phyloP scores from a whole-genome alignment of 2,888 invertebrate genomes.

The Drosophila nigricruria region DNA sequence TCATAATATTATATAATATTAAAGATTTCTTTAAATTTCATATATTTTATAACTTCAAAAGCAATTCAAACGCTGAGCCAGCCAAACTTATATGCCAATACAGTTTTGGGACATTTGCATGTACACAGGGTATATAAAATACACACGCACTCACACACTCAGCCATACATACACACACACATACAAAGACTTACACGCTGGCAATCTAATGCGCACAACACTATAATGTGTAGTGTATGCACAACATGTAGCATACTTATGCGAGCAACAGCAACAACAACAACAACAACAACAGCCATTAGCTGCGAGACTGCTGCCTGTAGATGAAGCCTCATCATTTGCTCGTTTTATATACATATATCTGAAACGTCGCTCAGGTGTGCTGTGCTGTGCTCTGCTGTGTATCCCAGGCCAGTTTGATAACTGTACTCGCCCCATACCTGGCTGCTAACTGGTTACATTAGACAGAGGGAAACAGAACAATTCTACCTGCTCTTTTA shows the following conservation, averaged over 20 bases:
- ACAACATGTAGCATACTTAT: conserved; percentile 58
- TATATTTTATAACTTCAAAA: background rate
- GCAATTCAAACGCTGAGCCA: background rate
- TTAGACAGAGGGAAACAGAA: conserved; percentile 46
- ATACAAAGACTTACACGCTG: conserved; percentile 1
- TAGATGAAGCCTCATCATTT: conserved; percentile 66
- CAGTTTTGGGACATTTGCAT: background rate
- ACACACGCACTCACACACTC: conserved; percentile 13
- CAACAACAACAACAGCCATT: conserved; percentile 36
- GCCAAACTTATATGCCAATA: background rate
- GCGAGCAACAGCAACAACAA: conserved; percentile 32
- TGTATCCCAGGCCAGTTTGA: conserved; percentile 34
- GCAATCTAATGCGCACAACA: conserved; percentile 17
- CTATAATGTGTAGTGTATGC: conserved; percentile 36
- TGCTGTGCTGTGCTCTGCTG: conserved; percentile 1
- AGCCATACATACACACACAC: conserved; percentile 7
- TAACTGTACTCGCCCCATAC: conserved; percentile 30
- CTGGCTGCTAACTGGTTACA: conserved; percentile 41
- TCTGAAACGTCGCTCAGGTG: conserved; percentile 23
- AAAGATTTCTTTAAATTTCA: background rate
- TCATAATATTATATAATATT: background rate
- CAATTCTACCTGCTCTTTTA: conserved; percentile 28
- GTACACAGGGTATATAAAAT: conserved; percentile 11
- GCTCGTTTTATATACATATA: conserved; percentile 69
- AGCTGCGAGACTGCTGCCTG: conserved; percentile 20